Evolutionary conservation across 2,797 vertebrate species (phyloP), one percentile per base, ranked within the genome.

Genomic region (Mastacembelus armatus): DNA sequence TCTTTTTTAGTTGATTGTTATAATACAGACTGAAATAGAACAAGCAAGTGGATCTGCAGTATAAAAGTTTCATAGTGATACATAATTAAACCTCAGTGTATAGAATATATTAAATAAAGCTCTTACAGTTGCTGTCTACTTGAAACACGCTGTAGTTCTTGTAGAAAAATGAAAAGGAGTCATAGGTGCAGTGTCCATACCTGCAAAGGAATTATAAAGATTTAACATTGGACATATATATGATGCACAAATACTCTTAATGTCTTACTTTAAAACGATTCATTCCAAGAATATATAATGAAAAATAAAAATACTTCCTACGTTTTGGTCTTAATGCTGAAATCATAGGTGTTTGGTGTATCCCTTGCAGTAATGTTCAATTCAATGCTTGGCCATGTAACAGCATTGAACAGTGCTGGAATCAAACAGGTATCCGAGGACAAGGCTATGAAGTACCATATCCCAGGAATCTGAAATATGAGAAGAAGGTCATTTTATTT

Each of bases 381-480:
- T 29, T 12, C 0, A 3, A 52, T 0, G 51, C 85, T 83, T 60
- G 71, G 57, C 30, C 15, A 39, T 0, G 61, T 0, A 0, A 73
- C 0, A 4, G 1, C 3, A 49, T 33, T 44, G 0, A 81, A 0
- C 2, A 62, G 0, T 3, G 12, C 0, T 42, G 57, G 1, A 32
- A 7, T 0, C 16, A 19, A 4, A 27, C 74, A 85, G 16, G 0
- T 1, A 0, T 60, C 18, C 0, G 56, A 18, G 7, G 83, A 18
- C 0, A 71, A 0, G 5, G 74, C 76, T 19, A 81, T 66, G 5
- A 30, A 0, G 29, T 85, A 14, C 85, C 87, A 86, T 10, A 2
- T 71, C 5, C 84, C 85, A 19, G 29, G 1, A 0, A 86, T 0
- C 87, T 89, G 62, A 29, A 80, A 75, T 24, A 22, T 68, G 0